A percentile compares a stretch with the other conserved stretches of the same genome.
Evolutionary conservation across 2,113 vertebrate species (phyloP).

Genomic region (Engraulis encrasicolus): DNA sequence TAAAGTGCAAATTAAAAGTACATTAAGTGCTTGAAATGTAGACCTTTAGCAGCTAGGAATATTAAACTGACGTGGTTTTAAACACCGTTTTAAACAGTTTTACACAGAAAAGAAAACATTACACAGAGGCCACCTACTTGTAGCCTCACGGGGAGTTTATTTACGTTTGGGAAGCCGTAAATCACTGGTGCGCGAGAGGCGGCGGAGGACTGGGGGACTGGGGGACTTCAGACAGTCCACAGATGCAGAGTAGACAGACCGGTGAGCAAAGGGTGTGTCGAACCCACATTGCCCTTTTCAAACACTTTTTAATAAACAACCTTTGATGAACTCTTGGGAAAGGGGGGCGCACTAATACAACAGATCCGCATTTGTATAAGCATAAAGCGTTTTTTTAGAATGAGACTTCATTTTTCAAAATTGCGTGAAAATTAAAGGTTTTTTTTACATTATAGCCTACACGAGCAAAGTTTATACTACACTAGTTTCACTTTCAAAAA

Average conservation of each 20-base stretch:
- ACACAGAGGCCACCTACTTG: slow-evolving; percentile 58
- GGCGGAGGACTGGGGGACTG: background rate
- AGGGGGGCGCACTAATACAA: background rate
- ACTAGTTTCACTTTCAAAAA: too few species aligned
- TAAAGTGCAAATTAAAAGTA: slow-evolving; percentile 70
- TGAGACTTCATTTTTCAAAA: too few species aligned
- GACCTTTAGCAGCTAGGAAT: slow-evolving; percentile 62
- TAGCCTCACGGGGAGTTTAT: slow-evolving; percentile 66
- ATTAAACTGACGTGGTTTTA: slow-evolving; percentile 65
- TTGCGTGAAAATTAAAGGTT: too few species aligned
- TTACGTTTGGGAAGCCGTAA: slow-evolving; percentile 66
- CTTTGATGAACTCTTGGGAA: background rate
- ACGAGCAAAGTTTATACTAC: too few species aligned
- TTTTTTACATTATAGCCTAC: too few species aligned
- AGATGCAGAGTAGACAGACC: background rate
- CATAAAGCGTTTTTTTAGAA: too few species aligned
- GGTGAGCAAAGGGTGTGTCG: background rate
- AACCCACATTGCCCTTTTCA: background rate
- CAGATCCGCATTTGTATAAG: background rate
- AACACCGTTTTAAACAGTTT: slow-evolving; percentile 73
- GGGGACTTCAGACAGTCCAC: background rate
- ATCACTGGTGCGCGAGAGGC: slow-evolving; percentile 53
- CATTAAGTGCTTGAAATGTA: slow-evolving; percentile 68
- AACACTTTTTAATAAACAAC: background rate
- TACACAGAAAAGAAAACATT: slow-evolving; percentile 68